These are phyloP conservation scores for Erethizon dorsatum DNA, from an alignment of 2,797 vertebrate genomes.

Conservation along the genomic window DNA sequence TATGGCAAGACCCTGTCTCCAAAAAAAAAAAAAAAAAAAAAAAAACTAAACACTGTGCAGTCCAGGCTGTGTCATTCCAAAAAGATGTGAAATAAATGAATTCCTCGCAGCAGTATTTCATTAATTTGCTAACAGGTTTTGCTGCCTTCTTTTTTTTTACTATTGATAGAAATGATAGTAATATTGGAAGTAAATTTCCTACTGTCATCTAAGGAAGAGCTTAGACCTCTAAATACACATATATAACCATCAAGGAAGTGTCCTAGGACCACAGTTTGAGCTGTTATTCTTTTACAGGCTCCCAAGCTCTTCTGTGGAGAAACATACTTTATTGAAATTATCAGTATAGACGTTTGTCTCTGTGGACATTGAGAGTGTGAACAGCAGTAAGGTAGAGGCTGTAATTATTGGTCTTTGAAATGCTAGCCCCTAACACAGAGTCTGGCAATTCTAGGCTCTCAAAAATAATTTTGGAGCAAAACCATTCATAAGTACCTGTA, in stretches of 20 bases:
- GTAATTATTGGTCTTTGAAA: background rate
- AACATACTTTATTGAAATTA: background rate
- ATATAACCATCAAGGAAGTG: background rate
- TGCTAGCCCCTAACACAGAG: background rate
- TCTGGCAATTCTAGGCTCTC: background rate
- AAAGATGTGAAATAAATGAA: background rate
- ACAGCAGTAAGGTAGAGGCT: background rate
- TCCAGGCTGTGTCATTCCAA: background rate
- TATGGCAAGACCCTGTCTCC: background rate
- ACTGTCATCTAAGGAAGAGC: slow-evolving; percentile 30
- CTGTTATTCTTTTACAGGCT: background rate
- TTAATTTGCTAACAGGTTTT: slow-evolving; percentile 6
- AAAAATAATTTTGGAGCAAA: slow-evolving; percentile 45
- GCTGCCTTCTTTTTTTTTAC: background rate
- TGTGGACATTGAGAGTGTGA: background rate
- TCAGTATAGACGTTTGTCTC: background rate
- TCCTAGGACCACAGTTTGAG: background rate
- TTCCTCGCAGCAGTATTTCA: background rate
- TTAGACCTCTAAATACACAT: background rate
- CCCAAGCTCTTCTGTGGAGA: background rate
- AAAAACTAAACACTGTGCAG: background rate
- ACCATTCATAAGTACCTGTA: background rate
- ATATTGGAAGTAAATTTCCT: background rate
- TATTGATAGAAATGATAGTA: background rate
- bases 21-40: too few species aligned